phyloP scores from a whole-genome alignment of 2,888 invertebrate genomes.

The Pardosa pseudoannulata region DNA sequence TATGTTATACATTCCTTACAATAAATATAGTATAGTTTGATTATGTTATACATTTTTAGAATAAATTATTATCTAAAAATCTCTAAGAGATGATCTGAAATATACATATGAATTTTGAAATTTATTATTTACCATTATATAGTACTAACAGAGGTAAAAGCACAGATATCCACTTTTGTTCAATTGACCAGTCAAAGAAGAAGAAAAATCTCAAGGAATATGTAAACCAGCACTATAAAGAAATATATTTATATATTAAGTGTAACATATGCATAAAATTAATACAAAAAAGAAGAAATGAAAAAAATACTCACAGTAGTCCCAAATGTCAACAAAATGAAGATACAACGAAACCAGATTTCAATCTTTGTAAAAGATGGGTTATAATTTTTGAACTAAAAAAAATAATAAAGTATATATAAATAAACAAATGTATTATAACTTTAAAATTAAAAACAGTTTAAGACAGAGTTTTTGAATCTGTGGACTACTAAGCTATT shows the following conservation, averaged over 20 bases:
- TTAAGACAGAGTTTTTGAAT: too few relatives aligned
- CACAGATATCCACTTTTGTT: conserved; percentile 96
- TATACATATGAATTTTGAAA: too few relatives aligned
- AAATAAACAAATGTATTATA: too few relatives aligned
- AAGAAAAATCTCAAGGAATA: conserved; percentile 91
- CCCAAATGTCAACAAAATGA: conserved; percentile 89
- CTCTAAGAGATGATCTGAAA: too few relatives aligned
- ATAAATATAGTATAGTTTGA: too few relatives aligned
- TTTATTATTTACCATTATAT: conserved; percentile 88
- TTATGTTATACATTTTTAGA: too few relatives aligned
- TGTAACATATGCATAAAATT: not conserved
- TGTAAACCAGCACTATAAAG: conserved; percentile 92
- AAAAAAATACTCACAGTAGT: conserved; percentile 85
- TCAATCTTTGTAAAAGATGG: conserved; percentile 97
- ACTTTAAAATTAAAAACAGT: too few relatives aligned
- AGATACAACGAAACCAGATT: conserved; percentile 97
- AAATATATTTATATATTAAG: not conserved
- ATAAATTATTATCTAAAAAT: too few relatives aligned
- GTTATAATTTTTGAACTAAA: conserved; percentile 96
- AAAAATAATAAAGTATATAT: too few relatives aligned
- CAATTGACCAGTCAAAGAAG: conserved; percentile 95
- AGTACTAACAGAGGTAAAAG: conserved; percentile 90
- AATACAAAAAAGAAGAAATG: not conserved
- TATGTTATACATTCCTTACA: too few relatives aligned
- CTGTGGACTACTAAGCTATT: too few relatives aligned